phyloP scores from a whole-genome alignment of 2,888 invertebrate genomes.

The Cenopis cana region DNA sequence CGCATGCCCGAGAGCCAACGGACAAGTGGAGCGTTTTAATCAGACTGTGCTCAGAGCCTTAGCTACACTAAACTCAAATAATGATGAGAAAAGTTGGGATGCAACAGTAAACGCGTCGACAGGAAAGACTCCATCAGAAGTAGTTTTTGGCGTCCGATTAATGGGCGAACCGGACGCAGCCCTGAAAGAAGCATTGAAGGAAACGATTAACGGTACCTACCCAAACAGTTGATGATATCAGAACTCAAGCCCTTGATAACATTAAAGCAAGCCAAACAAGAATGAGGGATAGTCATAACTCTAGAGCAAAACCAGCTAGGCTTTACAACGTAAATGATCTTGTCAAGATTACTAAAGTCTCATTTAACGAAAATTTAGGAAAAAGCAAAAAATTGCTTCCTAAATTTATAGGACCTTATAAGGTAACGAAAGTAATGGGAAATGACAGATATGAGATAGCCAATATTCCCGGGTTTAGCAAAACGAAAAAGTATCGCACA shows the following conservation, averaged over 20 bases:
- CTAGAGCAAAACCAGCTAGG: not conserved
- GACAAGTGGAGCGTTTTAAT: conserved; percentile 13
- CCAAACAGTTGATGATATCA: not conserved
- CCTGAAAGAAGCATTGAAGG: not conserved
- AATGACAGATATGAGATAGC: conserved; percentile 5
- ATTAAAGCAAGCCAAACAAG: not conserved
- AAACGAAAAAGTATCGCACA: conserved; percentile 12
- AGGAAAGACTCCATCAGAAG: not conserved
- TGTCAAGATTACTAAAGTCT: not conserved
- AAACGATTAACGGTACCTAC: not conserved
- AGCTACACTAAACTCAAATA: not conserved
- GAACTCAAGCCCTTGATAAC: not conserved
- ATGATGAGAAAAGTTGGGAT: conserved; percentile 10
- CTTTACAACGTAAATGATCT: not conserved
- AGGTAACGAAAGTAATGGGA: conserved; percentile 6
- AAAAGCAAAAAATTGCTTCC: conserved; percentile 10
- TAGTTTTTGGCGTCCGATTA: not conserved
- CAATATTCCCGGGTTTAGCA: conserved; percentile 5
- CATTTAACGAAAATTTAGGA: not conserved
- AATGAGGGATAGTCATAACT: not conserved
- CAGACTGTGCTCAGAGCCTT: not conserved
- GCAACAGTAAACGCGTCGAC: not conserved
- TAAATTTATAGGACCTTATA: conserved; percentile 1
- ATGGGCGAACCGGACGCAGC: not conserved
- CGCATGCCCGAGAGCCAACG: conserved; percentile 7